A percentile compares a stretch with the other conserved stretches of the same genome.
Evolutionary conservation across 2,113 vertebrate genomes (phyloP).

Genomic region (Xenopus borealis): DNA sequence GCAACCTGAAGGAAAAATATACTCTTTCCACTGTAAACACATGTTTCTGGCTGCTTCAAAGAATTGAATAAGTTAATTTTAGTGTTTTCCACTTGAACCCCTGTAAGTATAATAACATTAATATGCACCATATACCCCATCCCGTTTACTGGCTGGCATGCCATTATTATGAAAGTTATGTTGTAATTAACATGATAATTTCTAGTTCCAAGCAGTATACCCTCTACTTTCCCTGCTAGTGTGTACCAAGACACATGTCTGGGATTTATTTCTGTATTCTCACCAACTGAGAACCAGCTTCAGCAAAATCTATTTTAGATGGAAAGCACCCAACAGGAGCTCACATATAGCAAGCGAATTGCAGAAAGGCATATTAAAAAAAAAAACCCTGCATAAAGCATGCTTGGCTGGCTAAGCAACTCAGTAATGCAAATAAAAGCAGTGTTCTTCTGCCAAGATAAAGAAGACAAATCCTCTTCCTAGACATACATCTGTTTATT

Average conservation of each 20-base stretch:
- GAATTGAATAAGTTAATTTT: no score
- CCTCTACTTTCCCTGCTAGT: slow-evolving; percentile 80
- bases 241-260: slow-evolving; percentile 82
- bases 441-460: slow-evolving; percentile 78
- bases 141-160: slow-evolving; percentile 46
- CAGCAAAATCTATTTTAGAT: slow-evolving; percentile 99
- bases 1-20: no score
- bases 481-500: slow-evolving; percentile 79
- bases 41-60: no score
- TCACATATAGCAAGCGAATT: slow-evolving; percentile 82
- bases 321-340: slow-evolving; percentile 93
- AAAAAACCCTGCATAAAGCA: slow-evolving; percentile 70
- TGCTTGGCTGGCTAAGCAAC: slow-evolving; percentile 97
- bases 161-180: slow-evolving; percentile 95
- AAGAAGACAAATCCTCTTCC: slow-evolving; percentile 91
- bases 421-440: slow-evolving; percentile 89
- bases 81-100: no score
- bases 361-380: slow-evolving; percentile 79
- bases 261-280: slow-evolving; percentile 97
- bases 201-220: slow-evolving; percentile 86
- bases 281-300: no score
- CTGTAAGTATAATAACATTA: no score
- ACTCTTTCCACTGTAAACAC: no score
- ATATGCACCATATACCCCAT: slow-evolving; percentile 45
- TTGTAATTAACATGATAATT: slow-evolving; percentile 98